A percentile compares a stretch with the other conserved stretches of the same genome.
phyloP scores from a whole-genome alignment of 2,888 invertebrate genomes.

The Pimpla rufipes region DNA sequence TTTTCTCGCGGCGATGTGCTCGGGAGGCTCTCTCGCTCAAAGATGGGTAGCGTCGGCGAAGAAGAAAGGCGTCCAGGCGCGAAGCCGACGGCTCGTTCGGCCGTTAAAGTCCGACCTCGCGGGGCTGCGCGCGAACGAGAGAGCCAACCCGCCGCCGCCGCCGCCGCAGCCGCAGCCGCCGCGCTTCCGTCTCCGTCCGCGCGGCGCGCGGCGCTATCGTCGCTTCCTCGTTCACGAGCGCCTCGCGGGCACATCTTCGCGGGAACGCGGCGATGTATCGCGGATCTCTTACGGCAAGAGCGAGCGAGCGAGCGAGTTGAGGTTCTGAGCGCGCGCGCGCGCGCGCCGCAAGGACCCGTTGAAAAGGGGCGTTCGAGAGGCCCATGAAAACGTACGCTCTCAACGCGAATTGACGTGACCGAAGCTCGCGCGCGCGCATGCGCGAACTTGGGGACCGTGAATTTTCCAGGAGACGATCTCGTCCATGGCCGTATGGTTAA shows the following conservation, averaged over 20 bases:
- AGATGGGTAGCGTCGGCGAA: conserved; percentile 74
- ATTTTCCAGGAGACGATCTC: conserved; percentile 32
- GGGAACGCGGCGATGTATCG: conserved; percentile 57
- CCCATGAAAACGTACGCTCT: conserved; percentile 61
- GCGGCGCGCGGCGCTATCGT: conserved; percentile 38
- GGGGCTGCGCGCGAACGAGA: conserved; percentile 8
- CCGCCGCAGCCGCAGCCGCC: too few species aligned
- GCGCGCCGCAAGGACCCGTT: conserved; percentile 55
- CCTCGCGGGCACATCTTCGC: conserved; percentile 65
- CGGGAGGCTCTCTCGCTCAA: conserved; percentile 48
- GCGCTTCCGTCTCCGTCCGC: conserved; percentile 61
- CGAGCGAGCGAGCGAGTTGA: conserved; percentile 9
- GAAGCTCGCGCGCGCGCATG: background rate
- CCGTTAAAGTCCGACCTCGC: conserved; percentile 70
- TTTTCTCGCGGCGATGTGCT: conserved; percentile 41
- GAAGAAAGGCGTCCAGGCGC: conserved; percentile 73
- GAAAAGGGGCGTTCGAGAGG: conserved; percentile 66
- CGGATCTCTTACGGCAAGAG: conserved; percentile 53
- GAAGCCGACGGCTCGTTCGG: conserved; percentile 72
- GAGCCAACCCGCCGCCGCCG: too few species aligned
- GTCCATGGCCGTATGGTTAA: too few species aligned
- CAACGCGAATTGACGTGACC: conserved; percentile 1
- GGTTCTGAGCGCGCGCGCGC: conserved; percentile 19
- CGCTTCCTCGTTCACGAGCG: conserved; percentile 64
- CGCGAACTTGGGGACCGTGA: background rate